Percentiles rank a stretch among this genome's conserved stretches.
These are phyloP conservation scores for Clarias macrocephalus DNA, from an alignment of 2,113 vertebrate species.

Conservation along the genomic window DNA sequence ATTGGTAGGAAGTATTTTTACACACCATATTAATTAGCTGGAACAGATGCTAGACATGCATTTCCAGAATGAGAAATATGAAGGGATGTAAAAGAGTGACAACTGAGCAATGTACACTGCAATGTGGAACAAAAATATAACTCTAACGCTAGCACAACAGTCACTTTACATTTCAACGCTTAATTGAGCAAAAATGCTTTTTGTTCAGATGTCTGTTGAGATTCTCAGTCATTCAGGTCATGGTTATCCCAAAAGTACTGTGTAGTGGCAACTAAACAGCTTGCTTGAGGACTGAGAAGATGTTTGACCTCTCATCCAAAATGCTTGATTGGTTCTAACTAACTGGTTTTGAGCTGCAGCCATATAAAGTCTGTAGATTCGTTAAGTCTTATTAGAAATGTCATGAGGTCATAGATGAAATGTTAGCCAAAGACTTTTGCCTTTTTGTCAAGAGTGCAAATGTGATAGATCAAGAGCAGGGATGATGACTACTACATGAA, in stretches of 20 bases:
- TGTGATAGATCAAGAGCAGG: not conserved
- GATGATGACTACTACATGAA: not conserved
- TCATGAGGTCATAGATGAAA: not conserved
- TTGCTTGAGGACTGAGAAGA: no score
- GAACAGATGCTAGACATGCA: slow-evolving; percentile 8
- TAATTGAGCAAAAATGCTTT: not conserved
- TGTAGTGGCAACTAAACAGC: no score
- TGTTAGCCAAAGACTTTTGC: not conserved
- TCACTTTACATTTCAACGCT: not conserved
- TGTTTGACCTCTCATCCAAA: no score
- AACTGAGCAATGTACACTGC: not conserved
- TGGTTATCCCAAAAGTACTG: no score
- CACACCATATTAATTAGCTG: not conserved
- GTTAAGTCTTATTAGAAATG: no score
- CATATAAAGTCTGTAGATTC: no score
- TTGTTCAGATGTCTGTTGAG: not conserved
- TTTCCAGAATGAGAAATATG: not conserved
- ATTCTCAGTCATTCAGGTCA: no score
- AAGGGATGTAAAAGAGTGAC: slow-evolving; percentile 2
- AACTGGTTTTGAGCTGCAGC: no score
- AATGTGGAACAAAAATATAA: not conserved
- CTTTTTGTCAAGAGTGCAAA: not conserved
- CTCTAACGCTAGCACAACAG: not conserved
- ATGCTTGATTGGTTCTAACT: no score
- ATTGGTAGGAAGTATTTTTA: slow-evolving; percentile 12